Evolutionary conservation across 2,797 vertebrate genomes (phyloP), one percentile per base, ranked within the genome.

Genomic region (Halcyon smyrnensis): DNA sequence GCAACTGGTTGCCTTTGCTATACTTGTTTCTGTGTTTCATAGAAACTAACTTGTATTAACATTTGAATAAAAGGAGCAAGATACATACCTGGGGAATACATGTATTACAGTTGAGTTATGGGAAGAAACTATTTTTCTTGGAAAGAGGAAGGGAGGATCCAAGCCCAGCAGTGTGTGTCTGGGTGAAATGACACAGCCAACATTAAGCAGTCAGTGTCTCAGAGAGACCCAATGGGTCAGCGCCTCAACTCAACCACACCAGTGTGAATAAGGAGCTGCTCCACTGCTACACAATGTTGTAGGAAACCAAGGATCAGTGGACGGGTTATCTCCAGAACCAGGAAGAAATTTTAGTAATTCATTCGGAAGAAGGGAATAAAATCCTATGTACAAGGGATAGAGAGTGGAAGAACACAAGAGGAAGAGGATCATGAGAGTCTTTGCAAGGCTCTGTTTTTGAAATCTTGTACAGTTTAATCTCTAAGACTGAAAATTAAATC

Each of bases 91-190:
- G 9, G 36, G 15, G 6, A 86, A 54, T 36, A 5, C 5, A 28
- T 0, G 0, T 39, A 3, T 32, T n/a, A 57, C 5, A 45, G 20
- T 2, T 54, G 16, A 54, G 5, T 48, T 37, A 62, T 8, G 28
- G 30, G 16, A 87, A 24, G 6, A 23, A 69, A 87, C 4, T 0
- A 1, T 27, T 69, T 51, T 41, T 53, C 23, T 25, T 46, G 36
- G 16, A 59, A 88, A 84, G 24, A 70, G 12, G 10, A 45, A 16
- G 32, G 27, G 28, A 88, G 32, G 30, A 76, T 76, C 63, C 50
- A 0, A 0, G 57, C 5, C 28, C 50, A 82, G 32, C 23, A 75
- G 27, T 0, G 0, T 63, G 24, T 30, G 23, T 41, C 60, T 39
- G 65, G 14, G 8, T 2, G 8, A 75, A 75, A 69, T 25, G 46